phyloP scores from a whole-genome alignment of 30 jellyfish, hydroid and myxozoan genomes.

The Aurelia coerulea region DNA sequence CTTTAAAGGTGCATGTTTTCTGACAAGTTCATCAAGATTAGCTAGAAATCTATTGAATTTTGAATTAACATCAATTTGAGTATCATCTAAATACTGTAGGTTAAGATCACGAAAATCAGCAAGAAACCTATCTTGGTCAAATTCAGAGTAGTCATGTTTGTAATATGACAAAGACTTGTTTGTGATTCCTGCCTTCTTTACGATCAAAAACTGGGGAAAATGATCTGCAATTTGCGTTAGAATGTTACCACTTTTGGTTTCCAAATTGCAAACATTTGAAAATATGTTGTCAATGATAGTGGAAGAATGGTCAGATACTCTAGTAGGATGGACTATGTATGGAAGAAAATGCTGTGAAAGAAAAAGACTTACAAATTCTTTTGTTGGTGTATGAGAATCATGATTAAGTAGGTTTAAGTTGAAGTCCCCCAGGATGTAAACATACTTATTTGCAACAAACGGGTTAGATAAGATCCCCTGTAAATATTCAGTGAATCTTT shows the following conservation, averaged over 20 bases:
- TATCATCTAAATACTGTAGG: too few relatives aligned
- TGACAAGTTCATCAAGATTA: too few relatives aligned
- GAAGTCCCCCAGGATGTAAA: neutral
- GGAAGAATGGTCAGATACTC: too few relatives aligned
- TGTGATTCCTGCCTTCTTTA: conserved; percentile 21
- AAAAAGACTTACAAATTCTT: neutral
- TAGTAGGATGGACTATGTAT: too few relatives aligned
- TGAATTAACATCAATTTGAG: too few relatives aligned
- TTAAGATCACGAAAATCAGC: too few relatives aligned
- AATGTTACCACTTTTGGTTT: neutral
- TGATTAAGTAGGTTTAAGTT: conserved; percentile 7
- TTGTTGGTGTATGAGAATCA: conserved; percentile 13
- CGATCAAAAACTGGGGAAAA: conserved; percentile 30
- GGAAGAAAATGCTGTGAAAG: neutral
- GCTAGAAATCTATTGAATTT: too few relatives aligned
- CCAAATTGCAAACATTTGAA: neutral
- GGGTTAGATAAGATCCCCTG: neutral
- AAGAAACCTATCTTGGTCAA: neutral
- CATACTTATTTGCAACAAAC: neutral
- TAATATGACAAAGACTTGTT: neutral
- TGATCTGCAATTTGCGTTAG: conserved; percentile 23
- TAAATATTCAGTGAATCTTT: neutral
- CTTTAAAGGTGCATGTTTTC: too few relatives aligned
- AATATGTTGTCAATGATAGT: conserved; percentile 28
- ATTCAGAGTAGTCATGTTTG: neutral